A percentile compares a stretch with the other conserved stretches of the same genome.
Conservation (phyloP, 1,140 invertebrate species). For the Oedothorax gibbosus region DNA sequence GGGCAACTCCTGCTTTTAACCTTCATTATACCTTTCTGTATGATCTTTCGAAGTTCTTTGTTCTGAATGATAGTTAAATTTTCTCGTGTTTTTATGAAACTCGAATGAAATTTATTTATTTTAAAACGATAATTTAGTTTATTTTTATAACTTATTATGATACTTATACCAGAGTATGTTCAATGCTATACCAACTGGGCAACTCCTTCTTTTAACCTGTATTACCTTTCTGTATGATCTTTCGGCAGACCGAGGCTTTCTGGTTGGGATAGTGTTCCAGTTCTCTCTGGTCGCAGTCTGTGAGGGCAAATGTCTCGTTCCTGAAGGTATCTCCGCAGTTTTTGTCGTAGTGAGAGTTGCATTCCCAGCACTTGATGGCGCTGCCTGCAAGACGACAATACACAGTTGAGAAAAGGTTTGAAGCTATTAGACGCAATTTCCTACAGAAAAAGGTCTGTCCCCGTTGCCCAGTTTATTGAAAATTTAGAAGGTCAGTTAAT, state of each 20-base stretch:
- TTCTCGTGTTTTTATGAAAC: no score
- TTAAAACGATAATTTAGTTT: no score
- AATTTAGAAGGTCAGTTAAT: no score
- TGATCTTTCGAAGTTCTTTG: no score
- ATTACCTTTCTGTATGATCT: slow-evolving; percentile 80
- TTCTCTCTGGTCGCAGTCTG: slow-evolving; percentile 81
- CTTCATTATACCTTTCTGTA: no score
- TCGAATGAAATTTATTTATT: no score
- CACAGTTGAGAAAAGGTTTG: not conserved
- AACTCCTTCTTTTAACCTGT: not conserved
- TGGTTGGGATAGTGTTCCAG: slow-evolving; percentile 75
- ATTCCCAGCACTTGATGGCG: slow-evolving; percentile 80
- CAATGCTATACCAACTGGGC: not conserved
- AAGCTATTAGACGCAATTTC: not conserved
- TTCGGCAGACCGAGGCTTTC: slow-evolving; percentile 77
- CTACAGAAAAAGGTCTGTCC: no score
- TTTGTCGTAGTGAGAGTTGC: slow-evolving; percentile 86
- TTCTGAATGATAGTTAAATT: no score
- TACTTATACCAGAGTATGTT: no score
- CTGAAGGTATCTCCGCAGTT: slow-evolving; percentile 88
- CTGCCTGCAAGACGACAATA: slow-evolving; percentile 68
- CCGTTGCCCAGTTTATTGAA: no score
- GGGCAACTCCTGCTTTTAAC: no score
- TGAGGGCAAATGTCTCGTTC: slow-evolving; percentile 80
- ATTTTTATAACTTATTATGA: no score